These are phyloP conservation scores for Rhincodon typus DNA, from an alignment of 2,797 vertebrate genomes.

Conservation along the genomic window DNA sequence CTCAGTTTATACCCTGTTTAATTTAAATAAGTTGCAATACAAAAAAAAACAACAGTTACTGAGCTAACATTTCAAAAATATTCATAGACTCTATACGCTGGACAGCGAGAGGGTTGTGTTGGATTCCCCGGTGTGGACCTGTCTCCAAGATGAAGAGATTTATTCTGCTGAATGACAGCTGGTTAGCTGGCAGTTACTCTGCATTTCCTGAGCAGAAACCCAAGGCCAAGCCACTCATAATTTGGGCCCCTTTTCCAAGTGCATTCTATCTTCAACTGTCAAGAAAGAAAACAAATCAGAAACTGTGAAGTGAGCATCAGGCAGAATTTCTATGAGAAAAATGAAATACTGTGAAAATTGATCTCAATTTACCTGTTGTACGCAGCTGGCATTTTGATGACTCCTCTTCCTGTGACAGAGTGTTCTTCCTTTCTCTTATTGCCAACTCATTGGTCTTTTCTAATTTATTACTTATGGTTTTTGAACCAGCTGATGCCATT, in stretches of 20 bases:
- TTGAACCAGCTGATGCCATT: constrained; percentile 48
- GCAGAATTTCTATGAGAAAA: constrained; percentile 51
- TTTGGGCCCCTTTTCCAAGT: constrained; percentile 5
- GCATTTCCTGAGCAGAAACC: constrained; percentile 26
- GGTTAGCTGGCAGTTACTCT: neutral
- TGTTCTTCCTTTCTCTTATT: constrained; percentile 44
- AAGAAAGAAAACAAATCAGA: constrained; percentile 32
- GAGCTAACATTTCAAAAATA: neutral
- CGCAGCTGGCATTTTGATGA: constrained; percentile 48
- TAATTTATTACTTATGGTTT: constrained; percentile 51
- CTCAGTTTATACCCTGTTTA: neutral
- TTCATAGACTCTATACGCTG: neutral
- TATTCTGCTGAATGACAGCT: constrained; percentile 26
- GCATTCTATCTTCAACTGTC: constrained; percentile 2
- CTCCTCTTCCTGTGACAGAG: constrained; percentile 41
- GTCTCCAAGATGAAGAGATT: constrained; percentile 33
- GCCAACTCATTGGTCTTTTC: constrained; percentile 48
- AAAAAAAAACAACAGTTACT: too few relatives aligned
- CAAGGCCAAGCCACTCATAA: constrained; percentile 29
- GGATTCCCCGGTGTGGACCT: neutral
- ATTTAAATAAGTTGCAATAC: neutral
- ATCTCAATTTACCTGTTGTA: constrained; percentile 54
- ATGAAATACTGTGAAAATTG: constrained; percentile 54
- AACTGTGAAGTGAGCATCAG: constrained; percentile 50
- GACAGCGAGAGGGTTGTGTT: neutral